Evolutionary conservation across 2,888 invertebrate species (phyloP).

Genomic region (Rotaria socialis): DNA sequence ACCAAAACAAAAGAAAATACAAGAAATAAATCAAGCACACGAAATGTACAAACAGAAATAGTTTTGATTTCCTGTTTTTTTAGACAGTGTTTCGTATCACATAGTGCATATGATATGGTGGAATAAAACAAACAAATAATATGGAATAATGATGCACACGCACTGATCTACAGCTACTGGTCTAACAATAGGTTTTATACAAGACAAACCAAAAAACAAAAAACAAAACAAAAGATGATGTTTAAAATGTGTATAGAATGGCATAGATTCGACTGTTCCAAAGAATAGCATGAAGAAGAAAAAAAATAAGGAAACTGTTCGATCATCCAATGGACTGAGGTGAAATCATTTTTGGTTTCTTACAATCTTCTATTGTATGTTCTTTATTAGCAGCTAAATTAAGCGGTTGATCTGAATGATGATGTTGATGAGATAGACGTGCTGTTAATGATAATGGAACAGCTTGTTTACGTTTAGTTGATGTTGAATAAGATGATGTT

Average conservation of each 20-base stretch:
- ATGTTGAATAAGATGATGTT: neutral
- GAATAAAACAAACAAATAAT: neutral
- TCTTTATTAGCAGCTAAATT: constrained; percentile 18
- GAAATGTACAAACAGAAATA: constrained; percentile 17
- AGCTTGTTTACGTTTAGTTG: constrained; percentile 10
- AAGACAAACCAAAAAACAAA: neutral
- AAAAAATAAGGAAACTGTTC: neutral
- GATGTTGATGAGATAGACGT: neutral
- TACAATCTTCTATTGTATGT: neutral
- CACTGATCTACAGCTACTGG: constrained; percentile 18
- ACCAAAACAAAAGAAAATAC: neutral
- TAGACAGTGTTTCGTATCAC: neutral
- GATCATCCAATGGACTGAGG: neutral
- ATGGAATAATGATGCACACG: neutral
- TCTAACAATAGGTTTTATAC: neutral
- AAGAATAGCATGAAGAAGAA: neutral
- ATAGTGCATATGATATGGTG: constrained; percentile 25
- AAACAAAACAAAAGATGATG: neutral
- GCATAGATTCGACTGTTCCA: neutral
- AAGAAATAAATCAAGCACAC: neutral
- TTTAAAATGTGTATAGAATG: neutral
- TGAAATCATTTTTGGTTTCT: neutral
- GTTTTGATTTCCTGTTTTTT: neutral
- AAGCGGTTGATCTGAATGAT: neutral
- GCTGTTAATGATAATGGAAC: constrained; percentile 26